phyloP scores from a whole-genome alignment of 2,888 invertebrate species.

The Lasioglossum calceatum region DNA sequence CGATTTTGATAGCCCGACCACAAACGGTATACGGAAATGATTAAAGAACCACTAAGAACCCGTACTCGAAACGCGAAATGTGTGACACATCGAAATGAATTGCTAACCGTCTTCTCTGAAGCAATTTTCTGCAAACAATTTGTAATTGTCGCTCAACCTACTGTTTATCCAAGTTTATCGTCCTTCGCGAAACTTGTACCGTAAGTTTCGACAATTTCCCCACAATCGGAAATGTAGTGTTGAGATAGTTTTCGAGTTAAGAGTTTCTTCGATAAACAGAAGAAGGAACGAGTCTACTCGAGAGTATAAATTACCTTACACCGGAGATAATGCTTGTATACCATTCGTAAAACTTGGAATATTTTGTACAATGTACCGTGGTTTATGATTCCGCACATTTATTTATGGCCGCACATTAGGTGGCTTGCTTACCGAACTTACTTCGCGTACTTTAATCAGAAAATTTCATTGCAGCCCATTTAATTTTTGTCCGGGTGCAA shows the following conservation, averaged over 20 bases:
- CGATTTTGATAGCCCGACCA: slow-evolving; percentile 35
- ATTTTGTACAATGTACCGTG: not conserved
- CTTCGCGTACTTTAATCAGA: not conserved
- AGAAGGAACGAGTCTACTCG: not conserved
- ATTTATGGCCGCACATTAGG: not conserved
- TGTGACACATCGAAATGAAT: not conserved
- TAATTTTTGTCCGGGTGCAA: not conserved
- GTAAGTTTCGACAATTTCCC: no score
- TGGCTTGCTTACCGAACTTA: not conserved
- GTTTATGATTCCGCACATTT: not conserved
- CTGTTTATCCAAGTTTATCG: not conserved
- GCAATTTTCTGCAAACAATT: not conserved
- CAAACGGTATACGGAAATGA: slow-evolving; percentile 7
- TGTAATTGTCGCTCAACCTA: not conserved
- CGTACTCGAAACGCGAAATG: not conserved
- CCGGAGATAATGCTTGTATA: not conserved
- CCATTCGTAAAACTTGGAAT: not conserved
- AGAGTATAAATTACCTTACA: not conserved
- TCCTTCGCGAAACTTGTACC: no score
- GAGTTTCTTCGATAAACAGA: not conserved
- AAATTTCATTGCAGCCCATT: not conserved
- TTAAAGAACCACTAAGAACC: not conserved
- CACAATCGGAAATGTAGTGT: no score
- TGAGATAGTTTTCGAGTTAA: not conserved
- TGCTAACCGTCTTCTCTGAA: not conserved